Percentiles rank a stretch among this genome's conserved stretches.
Conservation (phyloP, 2,888 invertebrate species). For the Cryptocephalus primarius region DNA sequence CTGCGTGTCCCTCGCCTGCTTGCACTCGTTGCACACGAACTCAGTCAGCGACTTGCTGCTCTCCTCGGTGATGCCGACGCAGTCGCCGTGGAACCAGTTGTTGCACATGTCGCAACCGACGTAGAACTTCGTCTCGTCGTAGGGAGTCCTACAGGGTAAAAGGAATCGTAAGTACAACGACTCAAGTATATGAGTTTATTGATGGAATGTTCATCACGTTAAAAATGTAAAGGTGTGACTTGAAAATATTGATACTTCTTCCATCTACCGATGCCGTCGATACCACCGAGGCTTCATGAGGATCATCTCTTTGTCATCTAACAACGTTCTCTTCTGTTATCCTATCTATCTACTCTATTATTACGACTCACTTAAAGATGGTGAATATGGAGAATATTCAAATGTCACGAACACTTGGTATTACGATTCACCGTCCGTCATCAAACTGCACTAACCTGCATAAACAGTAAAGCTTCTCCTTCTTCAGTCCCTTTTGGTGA, state of each 20-base stretch:
- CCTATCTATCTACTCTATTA: too few relatives aligned
- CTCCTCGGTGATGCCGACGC: conserved; percentile 87
- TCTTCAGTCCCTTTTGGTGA: conserved; percentile 6
- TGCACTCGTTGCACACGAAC: conserved; percentile 80
- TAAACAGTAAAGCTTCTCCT: conserved; percentile 8
- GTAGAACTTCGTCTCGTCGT: conserved; percentile 95
- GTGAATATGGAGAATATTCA: too few relatives aligned
- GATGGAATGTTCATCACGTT: too few relatives aligned
- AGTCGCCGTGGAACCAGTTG: conserved; percentile 98
- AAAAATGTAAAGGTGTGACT: too few relatives aligned
- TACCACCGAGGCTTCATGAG: too few relatives aligned
- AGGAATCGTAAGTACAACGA: neutral
- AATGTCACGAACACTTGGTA: too few relatives aligned
- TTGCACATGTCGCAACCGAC: conserved; percentile 96
- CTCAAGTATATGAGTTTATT: neutral
- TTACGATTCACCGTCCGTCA: too few relatives aligned
- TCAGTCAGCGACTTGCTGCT: conserved; percentile 83
- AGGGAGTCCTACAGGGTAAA: conserved; percentile 70
- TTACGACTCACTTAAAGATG: too few relatives aligned
- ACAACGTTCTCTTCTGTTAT: too few relatives aligned
- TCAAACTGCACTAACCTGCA: neutral
- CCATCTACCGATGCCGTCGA: too few relatives aligned
- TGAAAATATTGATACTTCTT: too few relatives aligned
- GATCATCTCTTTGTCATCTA: too few relatives aligned
- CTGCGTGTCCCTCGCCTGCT: conserved; percentile 75